These are phyloP conservation scores for Enteromius viviparus DNA, from an alignment of 2,797 vertebrate species.

Conservation along the genomic window DNA sequence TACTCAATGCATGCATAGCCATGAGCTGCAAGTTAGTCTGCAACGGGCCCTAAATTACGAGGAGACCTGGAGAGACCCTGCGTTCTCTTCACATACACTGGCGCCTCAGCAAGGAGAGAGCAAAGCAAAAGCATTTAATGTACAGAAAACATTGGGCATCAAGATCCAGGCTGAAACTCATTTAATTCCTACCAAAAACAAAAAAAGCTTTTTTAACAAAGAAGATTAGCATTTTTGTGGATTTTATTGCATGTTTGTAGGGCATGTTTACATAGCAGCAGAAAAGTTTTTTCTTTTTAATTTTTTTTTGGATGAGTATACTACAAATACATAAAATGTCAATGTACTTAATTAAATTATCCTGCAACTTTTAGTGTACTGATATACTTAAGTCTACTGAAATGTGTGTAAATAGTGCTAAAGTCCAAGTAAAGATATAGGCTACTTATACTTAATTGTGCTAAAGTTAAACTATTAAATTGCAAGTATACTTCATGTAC, in stretches of 20 bases:
- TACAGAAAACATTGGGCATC: conserved; percentile 13
- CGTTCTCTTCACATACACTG: conserved; percentile 5
- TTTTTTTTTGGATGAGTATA: background rate
- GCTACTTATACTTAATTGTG: background rate
- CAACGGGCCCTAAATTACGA: conserved; percentile 57
- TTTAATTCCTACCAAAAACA: background rate
- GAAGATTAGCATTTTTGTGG: background rate
- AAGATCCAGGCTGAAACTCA: background rate
- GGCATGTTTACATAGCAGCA: background rate
- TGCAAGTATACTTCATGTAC: background rate
- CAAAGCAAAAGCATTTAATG: conserved; percentile 29
- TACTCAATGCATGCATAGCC: conserved; percentile 62
- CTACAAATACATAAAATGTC: background rate
- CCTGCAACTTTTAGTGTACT: background rate
- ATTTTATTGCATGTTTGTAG: background rate
- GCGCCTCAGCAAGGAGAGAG: conserved; percentile 21
- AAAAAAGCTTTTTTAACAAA: background rate
- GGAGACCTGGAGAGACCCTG: conserved; percentile 37
- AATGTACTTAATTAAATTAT: background rate
- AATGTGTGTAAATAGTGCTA: background rate
- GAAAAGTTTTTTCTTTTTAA: no score
- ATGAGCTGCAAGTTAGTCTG: conserved; percentile 59
- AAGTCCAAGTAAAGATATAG: background rate
- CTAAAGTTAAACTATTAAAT: background rate
- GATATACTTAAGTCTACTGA: background rate